Evolutionary conservation across 64 coral and sea anemone species (phyloP), one percentile per base, ranked within the genome.

Genomic region (Platygyra sinensis): DNA sequence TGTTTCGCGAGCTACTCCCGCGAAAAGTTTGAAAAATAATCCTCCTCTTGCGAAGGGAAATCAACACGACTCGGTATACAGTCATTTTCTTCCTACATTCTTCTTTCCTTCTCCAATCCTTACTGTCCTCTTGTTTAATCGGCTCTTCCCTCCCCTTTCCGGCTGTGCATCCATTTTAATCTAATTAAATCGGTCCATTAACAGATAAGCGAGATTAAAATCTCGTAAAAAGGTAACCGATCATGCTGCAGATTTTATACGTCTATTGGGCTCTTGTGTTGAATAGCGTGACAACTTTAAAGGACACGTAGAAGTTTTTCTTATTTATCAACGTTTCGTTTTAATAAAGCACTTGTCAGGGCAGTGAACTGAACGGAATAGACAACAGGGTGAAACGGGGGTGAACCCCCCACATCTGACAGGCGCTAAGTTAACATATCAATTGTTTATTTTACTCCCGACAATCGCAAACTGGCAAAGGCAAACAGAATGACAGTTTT

Each of bases 401-500:
- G 24, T 13, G 10, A 52, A 50, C 28, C 78, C 50, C 55, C 52
- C 78, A 19, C 55, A 80, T 61, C 3, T 80, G 78, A 80, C 52
- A 80, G 78, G 54, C 31, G 55, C 15, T 77, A 27, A 60, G 78
- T 54, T n/a, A 62, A 80, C 12, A 30, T 32, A 2, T 62, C 62
- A 61, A 60, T 61, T n/a, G n/a, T n/a, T 61, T 11, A 13, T 62
- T 80, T 55, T 32, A 80, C 61, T 80, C 78, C n/a, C 60, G 61
- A 80, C 52, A 62, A 80, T 61, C 55, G 78, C 25, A 32, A 32
- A 17, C 29, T 30, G 13, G 14, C 31, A 6, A 62, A 80, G 18
- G 55, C 31, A 80, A 80, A 80, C 52, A 80, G 30, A 55, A 13
- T 80, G 78, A 80, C 52, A 80, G 17, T 33, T 22, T 14, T 62